Base-by-base conservation (phyloP, 1,140 invertebrate species). In the Geopemphigus sp. region DNA sequence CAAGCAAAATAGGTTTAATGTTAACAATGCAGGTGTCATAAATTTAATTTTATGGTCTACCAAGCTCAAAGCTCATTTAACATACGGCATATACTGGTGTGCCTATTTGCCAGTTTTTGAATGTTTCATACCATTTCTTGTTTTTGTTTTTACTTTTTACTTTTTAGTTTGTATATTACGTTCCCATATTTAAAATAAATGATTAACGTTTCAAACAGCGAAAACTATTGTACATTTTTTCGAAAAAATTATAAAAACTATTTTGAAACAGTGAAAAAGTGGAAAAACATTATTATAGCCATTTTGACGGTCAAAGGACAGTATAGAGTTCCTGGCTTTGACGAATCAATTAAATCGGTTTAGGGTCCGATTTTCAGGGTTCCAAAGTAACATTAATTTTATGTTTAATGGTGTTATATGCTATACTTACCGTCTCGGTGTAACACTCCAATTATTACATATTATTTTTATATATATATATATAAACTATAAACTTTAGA, bases 41-140 rank as follows among this genome's bases (percentile, higher is more conserved):
- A 76, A 57, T 76, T 76, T 76, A 76, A 76, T 76, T 76, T 76
- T 76, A 29, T 54, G 54, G 73, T 76, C 73, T 59, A 26, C 73
- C n/a, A 76, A 76, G 32, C 26, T 57, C 66, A 26, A 68, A 68
- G 45, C 54, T 76, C 73, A n/a, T 73, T 26, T 14, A 54, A 54
- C 70, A 56, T 26, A 29, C 26, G 50, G 32, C 59, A n/a, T 5
- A 73, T 72, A 50, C 15, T 22, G 45, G 10, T 1, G 6, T 19
- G 19, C 17, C 29, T 59, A 56, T 59, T 57, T 45, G 26, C 32
- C 4, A 32, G n/a, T 29, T 26, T 26, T 64, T 56, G 5, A 19
- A 5, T 8, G 54, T 50, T 50, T 68, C 22, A 17, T 68, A 19
- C 15, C 12, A 10, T 50, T 50, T 50, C 22, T 24, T 59, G 24